phyloP scores from a whole-genome alignment of 2,888 invertebrate species.

The Plemyria rubiginata region DNA sequence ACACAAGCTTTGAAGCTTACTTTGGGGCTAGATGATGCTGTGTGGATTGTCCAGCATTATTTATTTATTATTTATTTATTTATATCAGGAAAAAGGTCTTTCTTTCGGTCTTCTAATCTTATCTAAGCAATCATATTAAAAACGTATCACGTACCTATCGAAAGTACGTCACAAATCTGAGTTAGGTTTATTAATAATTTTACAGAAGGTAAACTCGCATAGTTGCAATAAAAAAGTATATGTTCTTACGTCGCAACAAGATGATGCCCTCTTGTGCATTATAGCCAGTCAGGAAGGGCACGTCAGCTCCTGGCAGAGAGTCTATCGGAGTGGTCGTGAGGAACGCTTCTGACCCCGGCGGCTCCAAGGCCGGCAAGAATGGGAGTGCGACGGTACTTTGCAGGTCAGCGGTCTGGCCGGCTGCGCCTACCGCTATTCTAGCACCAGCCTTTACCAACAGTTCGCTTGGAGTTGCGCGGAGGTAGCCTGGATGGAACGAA shows the following conservation, averaged over 20 bases:
- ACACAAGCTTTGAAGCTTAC: too few relatives aligned
- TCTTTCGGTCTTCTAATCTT: not conserved
- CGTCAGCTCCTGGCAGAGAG: constrained; percentile 79
- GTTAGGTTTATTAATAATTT: not conserved
- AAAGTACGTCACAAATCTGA: not conserved
- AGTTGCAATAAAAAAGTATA: not conserved
- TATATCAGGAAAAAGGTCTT: not conserved
- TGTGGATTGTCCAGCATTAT: too few relatives aligned
- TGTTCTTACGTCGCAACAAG: constrained; percentile 82
- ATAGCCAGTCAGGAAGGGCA: constrained; percentile 87
- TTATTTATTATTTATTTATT: too few relatives aligned
- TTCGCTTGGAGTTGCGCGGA: constrained; percentile 85
- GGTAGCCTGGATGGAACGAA: constrained; percentile 67
- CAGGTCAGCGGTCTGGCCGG: constrained; percentile 71
- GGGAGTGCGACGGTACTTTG: constrained; percentile 86
- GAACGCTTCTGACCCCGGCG: constrained; percentile 73
- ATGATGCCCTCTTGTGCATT: constrained; percentile 88
- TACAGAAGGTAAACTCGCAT: not conserved
- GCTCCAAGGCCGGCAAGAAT: constrained; percentile 84
- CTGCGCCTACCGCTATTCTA: constrained; percentile 71
- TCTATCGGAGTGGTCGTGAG: constrained; percentile 80
- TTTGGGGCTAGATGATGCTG: too few relatives aligned
- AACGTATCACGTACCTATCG: not conserved
- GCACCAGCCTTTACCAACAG: constrained; percentile 84
- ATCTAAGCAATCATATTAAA: not conserved